Conservation (phyloP, 2,888 invertebrate species). For the Erpobdella octoculata region DNA sequence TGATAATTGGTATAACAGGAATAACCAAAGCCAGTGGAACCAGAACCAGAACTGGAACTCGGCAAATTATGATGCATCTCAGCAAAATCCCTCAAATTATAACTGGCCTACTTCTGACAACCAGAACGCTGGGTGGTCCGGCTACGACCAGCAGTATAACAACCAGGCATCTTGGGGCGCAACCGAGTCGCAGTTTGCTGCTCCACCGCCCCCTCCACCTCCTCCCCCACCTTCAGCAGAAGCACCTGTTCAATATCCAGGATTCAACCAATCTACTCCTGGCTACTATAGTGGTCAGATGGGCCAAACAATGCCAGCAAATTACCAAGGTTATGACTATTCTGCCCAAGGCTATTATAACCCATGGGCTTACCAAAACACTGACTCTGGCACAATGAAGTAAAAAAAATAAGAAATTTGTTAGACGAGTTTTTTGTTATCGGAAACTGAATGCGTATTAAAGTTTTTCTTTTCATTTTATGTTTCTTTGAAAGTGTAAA, state of each 20-base stretch:
- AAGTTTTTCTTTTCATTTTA: not conserved
- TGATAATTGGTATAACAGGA: not conserved
- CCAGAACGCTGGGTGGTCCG: not conserved
- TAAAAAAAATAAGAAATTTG: not conserved
- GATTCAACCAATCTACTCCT: not conserved
- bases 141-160: not conserved
- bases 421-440: not conserved
- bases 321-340: not conserved
- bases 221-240: not conserved
- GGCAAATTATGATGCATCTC: not conserved
- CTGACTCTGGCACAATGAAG: not conserved
- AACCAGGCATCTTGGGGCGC: not conserved
- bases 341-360: not conserved
- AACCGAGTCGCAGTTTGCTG: not conserved
- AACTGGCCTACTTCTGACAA: not conserved
- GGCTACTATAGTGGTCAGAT: not conserved
- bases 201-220: constrained; percentile 1
- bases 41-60: not conserved
- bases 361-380: constrained; percentile 3
- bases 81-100: not conserved
- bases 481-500: not conserved
- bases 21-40: not conserved
- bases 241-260: constrained; percentile 4
- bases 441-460: not conserved
- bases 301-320: not conserved